Conservation (phyloP, 23 tunicate species). For the Ascidia mentula region DNA sequence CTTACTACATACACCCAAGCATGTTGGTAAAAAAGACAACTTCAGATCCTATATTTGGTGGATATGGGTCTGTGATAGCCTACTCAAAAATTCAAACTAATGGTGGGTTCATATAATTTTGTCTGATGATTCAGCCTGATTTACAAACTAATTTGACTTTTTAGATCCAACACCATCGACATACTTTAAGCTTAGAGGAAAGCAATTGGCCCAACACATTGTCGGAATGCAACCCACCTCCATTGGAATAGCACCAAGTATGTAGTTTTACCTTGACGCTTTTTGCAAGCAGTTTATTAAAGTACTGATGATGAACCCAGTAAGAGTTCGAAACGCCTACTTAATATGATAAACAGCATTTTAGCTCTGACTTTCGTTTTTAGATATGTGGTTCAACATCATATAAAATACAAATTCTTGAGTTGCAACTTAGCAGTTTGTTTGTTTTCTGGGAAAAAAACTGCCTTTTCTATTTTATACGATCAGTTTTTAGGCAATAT, state of each 20-base stretch:
- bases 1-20: slow-evolving; percentile 62
- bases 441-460: no score
- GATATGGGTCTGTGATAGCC: slow-evolving; percentile 20
- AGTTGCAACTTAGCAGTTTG: no score
- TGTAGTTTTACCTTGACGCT: no score
- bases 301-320: no score
- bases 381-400: no score
- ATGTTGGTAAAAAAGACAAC: slow-evolving; percentile 7
- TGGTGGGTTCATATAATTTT: neutral
- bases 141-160: neutral
- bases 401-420: no score
- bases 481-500: no score
- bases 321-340: no score
- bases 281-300: no score
- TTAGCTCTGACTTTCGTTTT: no score
- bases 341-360: no score
- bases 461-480: no score
- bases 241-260: slow-evolving; percentile 38
- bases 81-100: neutral
- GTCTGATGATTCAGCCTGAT: neutral
- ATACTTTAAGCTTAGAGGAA: slow-evolving; percentile 32
- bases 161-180: neutral
- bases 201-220: slow-evolving; percentile 79
- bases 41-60: slow-evolving; percentile 8
- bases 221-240: slow-evolving; percentile 80